phyloP scores from a whole-genome alignment of 2,888 invertebrate genomes.

The Dioctria linearis region DNA sequence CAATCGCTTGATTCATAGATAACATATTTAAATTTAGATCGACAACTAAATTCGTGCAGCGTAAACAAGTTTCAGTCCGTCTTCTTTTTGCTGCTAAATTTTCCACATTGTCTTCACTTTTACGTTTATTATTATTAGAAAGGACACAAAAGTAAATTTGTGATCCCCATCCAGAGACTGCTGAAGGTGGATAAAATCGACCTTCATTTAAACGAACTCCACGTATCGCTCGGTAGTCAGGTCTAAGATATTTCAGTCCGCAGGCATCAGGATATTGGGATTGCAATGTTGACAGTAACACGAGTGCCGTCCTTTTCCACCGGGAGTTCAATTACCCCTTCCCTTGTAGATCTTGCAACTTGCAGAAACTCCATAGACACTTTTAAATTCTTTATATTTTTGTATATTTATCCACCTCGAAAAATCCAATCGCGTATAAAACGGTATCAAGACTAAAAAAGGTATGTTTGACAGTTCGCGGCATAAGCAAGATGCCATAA shows the following conservation, averaged over 20 bases:
- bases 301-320: slow-evolving; percentile 93
- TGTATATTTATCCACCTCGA: too few species aligned
- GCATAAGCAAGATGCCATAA: too few species aligned
- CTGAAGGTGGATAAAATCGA: slow-evolving; percentile 87
- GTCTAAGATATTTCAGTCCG: slow-evolving; percentile 96
- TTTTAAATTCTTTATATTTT: background rate
- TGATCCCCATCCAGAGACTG: slow-evolving; percentile 87
- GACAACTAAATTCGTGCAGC: slow-evolving; percentile 96
- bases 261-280: slow-evolving; percentile 98
- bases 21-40: slow-evolving; percentile 84
- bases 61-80: slow-evolving; percentile 90
- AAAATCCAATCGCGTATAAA: too few species aligned
- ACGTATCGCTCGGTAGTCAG: slow-evolving; percentile 89
- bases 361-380: slow-evolving; percentile 76
- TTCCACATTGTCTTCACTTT: slow-evolving; percentile 95
- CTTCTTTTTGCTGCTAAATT: slow-evolving; percentile 96
- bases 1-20: slow-evolving; percentile 88
- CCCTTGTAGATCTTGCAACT: slow-evolving; percentile 96
- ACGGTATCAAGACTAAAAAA: too few species aligned
- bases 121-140: slow-evolving; percentile 92
- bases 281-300: slow-evolving; percentile 93
- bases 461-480: too few species aligned
- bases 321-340: slow-evolving; percentile 97
- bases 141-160: slow-evolving; percentile 85
- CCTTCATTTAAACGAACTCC: slow-evolving; percentile 94